Percentiles rank a stretch among this genome's conserved stretches.
phyloP scores from a whole-genome alignment of 1,140 invertebrate genomes.

The Rhagoletis pomonella region DNA sequence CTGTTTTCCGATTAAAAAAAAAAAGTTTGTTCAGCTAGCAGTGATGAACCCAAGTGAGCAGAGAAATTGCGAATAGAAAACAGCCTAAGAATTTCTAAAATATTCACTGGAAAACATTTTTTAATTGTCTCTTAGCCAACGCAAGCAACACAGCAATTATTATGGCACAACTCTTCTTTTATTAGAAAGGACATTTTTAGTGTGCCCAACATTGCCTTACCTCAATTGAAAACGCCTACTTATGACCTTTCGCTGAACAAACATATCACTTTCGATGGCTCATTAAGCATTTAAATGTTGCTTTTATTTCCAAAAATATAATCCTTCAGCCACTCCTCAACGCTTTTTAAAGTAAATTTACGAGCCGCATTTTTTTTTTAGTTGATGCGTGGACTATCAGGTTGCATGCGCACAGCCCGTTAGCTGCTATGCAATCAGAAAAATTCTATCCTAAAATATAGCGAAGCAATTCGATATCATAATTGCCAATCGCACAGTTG shows the following conservation, averaged over 20 bases:
- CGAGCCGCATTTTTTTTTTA: too few relatives aligned
- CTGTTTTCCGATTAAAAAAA: too few relatives aligned
- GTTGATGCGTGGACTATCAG: neutral
- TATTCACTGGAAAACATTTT: too few relatives aligned
- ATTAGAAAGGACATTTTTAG: neutral
- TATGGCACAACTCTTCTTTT: too few relatives aligned
- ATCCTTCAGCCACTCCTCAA: neutral
- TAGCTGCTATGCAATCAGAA: neutral
- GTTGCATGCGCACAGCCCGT: neutral
- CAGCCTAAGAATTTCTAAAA: too few relatives aligned
- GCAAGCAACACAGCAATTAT: too few relatives aligned
- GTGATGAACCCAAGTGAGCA: too few relatives aligned
- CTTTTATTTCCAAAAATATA: neutral
- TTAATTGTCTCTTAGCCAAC: too few relatives aligned
- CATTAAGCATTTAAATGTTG: neutral
- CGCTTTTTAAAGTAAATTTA: neutral
- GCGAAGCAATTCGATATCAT: neutral
- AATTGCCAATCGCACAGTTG: neutral
- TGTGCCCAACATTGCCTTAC: neutral
- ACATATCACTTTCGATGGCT: slow-evolving; percentile 25
- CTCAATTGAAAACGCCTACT: neutral
- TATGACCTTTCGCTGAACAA: neutral
- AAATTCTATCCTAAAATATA: neutral
- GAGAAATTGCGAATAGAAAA: too few relatives aligned
- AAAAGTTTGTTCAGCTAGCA: too few relatives aligned